A percentile compares a stretch with the other conserved stretches of the same genome.
Conservation (phyloP, 30 jellyfish, hydroid and myxozoan genomes). For the Nemopilema nomurai region DNA sequence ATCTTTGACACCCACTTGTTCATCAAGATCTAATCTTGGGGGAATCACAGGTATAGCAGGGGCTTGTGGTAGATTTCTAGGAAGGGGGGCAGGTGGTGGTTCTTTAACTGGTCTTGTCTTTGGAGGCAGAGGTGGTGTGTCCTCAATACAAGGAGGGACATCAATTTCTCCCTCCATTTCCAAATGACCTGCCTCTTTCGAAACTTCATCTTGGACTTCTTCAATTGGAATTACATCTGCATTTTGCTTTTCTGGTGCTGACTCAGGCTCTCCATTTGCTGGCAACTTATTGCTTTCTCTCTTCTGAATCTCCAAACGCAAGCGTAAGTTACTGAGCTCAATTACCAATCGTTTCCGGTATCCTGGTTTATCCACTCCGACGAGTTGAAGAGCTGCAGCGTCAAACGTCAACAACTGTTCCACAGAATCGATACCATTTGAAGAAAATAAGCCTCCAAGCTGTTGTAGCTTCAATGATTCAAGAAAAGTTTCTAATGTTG, state of each 20-base stretch:
- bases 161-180: background rate
- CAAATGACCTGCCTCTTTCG: background rate
- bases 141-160: background rate
- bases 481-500: slow-evolving; percentile 58
- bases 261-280: background rate
- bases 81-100: slow-evolving; percentile 38
- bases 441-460: slow-evolving; percentile 20
- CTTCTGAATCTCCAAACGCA: slow-evolving; percentile 17
- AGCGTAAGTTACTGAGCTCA: slow-evolving; percentile 52
- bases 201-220: background rate
- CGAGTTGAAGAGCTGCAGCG: slow-evolving; percentile 46
- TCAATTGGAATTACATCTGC: background rate
- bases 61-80: slow-evolving; percentile 10
- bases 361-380: slow-evolving; percentile 84
- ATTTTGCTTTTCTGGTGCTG: background rate
- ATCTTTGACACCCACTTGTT: background rate
- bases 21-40: slow-evolving; percentile 57
- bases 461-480: slow-evolving; percentile 48
- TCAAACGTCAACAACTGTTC: slow-evolving; percentile 14
- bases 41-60: slow-evolving; percentile 27
- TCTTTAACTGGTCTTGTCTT: slow-evolving; percentile 1
- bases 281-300: background rate
- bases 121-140: slow-evolving; percentile 34
- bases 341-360: slow-evolving; percentile 73
- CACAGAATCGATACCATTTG: slow-evolving; percentile 31